Evolutionary conservation across 2,113 vertebrate genomes (phyloP).

Genomic region (Perca flavescens): DNA sequence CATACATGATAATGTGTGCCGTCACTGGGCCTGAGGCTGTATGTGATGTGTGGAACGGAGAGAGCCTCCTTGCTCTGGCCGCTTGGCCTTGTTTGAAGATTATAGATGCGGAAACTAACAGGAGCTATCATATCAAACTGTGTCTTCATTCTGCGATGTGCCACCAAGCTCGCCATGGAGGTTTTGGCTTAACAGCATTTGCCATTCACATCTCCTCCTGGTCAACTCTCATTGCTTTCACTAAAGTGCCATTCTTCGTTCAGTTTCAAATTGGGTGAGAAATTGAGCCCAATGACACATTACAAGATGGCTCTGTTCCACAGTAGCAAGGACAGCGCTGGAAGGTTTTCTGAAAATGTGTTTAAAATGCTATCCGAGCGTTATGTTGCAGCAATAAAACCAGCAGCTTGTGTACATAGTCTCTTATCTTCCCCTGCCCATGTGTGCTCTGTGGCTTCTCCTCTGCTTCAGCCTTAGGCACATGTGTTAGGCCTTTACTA

Average conservation of each 20-base stretch:
- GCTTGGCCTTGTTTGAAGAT: constrained; percentile 54
- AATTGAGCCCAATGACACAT: constrained; percentile 71
- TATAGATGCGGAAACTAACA: constrained; percentile 53
- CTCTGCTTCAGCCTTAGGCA: constrained; percentile 70
- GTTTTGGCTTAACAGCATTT: constrained; percentile 17
- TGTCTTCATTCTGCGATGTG: constrained; percentile 30
- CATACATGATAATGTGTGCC: constrained; percentile 76
- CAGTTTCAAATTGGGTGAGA: constrained; percentile 63
- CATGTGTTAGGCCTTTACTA: constrained; percentile 54
- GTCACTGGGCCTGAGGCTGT: constrained; percentile 53
- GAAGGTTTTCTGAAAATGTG: constrained; percentile 68
- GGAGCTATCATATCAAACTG: constrained; percentile 37
- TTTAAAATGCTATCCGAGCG: constrained; percentile 70
- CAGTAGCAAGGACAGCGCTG: constrained; percentile 53
- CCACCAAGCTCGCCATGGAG: constrained; percentile 20
- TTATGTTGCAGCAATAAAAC: constrained; percentile 79
- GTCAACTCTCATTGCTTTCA: constrained; percentile 46
- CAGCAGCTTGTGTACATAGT: constrained; percentile 79
- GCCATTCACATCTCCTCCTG: constrained; percentile 31
- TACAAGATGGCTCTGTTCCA: constrained; percentile 48
- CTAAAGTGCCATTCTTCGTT: constrained; percentile 39
- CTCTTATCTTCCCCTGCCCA: constrained; percentile 75
- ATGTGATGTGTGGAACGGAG: constrained; percentile 45
- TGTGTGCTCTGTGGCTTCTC: constrained; percentile 74
- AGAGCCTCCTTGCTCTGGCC: constrained; percentile 23